A percentile compares a stretch with the other conserved stretches of the same genome.
These are phyloP conservation scores for Lasius fuliginosus DNA, from an alignment of 2,888 invertebrate species.

Conservation along the genomic window DNA sequence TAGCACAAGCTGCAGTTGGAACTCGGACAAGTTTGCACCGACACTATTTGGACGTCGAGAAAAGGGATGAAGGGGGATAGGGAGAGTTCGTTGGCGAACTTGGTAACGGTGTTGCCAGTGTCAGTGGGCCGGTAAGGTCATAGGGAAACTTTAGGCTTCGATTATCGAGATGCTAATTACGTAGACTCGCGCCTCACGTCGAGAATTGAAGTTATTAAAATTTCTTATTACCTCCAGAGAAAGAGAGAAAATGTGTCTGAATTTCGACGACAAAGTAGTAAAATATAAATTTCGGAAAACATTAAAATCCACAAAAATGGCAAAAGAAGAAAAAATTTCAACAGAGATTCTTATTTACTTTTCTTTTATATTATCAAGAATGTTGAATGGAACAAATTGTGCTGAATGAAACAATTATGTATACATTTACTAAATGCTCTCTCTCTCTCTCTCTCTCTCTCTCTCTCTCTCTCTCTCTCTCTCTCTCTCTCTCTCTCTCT, in stretches of 20 bases:
- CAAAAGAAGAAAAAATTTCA: not conserved
- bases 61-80: slow-evolving; percentile 39
- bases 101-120: slow-evolving; percentile 64
- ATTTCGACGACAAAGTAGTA: not conserved
- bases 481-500: not conserved
- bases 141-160: slow-evolving; percentile 69
- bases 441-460: not conserved
- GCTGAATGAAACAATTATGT: not conserved
- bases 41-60: slow-evolving; percentile 66
- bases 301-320: not conserved
- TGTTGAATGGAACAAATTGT: not conserved
- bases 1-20: slow-evolving; percentile 67
- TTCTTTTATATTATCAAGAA: not conserved
- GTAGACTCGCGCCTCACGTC: slow-evolving; percentile 33
- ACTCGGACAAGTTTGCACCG: slow-evolving; percentile 73
- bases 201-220: slow-evolving; percentile 23
- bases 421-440: not conserved
- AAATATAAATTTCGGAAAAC: slow-evolving; percentile 11
- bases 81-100: slow-evolving; percentile 23
- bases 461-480: not conserved
- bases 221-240: not conserved
- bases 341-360: not conserved
- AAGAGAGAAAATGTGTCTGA: not conserved
- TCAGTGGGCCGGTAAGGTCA: slow-evolving; percentile 67
- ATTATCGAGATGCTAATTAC: slow-evolving; percentile 73